Base-by-base conservation (phyloP, 2,888 invertebrate genomes). In the Achlya flavicornis region DNA sequence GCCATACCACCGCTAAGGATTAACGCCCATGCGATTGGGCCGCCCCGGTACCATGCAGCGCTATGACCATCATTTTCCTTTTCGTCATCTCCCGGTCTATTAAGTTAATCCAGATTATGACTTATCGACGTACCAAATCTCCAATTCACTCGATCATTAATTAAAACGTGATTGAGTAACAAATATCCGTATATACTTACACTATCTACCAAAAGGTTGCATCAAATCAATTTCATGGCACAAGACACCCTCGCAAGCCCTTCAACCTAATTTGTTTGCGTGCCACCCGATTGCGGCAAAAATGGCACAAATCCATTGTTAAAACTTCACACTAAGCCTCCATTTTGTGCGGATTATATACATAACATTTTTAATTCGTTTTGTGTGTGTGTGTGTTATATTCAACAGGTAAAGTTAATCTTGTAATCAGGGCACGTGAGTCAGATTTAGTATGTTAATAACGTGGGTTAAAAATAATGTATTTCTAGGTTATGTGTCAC, bases 151-250 rank as follows among this genome's bases (percentile, higher is more conserved):
- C 26, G 2, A 26, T 26, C 26, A 26, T 26, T 26, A 26, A 26
- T 26, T 26, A 26, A 26, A 26, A 26, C 26, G 26, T 26, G 26
- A 26, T 26, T 26, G 26, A 26, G 26, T 26, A 26, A 26, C 1
- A 26, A 26, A 26, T 26, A 26, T 26, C 26, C n/a, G n/a, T n/a
- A n/a, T n/a, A n/a, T n/a, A n/a, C n/a, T n/a, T n/a, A n/a, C n/a
- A n/a, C n/a, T n/a, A 19, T 53, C 14, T 10, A 19, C 53, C 5
- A 4, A 19, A 16, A 16, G 48, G 53, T 10, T 19, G 48, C 48
- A 8, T 53, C 14, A 53, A 53, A 53, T 53, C 53, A 53, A 53
- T 53, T 53, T 53, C 53, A 53, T 53, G 53, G 53, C 19, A 53
- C 19, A 53, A 53, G 53, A 53, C 53, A 53, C 53, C 19, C 53